Evolutionary conservation across 2,113 vertebrate genomes (phyloP).

Genomic region (Malaclemys terrapin): DNA sequence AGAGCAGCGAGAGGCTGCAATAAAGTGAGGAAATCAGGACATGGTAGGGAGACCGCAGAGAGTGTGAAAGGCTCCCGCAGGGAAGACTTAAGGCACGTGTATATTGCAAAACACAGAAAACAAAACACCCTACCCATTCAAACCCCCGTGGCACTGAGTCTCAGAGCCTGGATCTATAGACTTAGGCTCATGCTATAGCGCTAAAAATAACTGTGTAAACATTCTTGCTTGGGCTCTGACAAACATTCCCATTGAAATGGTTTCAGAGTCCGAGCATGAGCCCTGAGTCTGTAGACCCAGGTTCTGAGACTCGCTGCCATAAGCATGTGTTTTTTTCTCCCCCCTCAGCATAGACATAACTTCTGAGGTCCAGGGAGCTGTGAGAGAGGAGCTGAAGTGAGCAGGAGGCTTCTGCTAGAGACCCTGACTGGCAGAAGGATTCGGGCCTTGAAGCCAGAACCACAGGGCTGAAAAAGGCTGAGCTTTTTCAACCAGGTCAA

Average conservation of each 20-base stretch:
- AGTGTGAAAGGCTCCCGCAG: neutral
- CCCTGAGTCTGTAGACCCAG: neutral
- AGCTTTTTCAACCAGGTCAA: neutral
- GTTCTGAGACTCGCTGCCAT: neutral
- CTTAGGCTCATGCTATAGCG: neutral
- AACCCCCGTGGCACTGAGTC: neutral
- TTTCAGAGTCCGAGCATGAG: neutral
- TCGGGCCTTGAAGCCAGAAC: neutral
- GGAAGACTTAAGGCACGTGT: neutral
- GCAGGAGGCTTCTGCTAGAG: neutral
- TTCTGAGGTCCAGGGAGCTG: neutral
- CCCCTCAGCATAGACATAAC: neutral
- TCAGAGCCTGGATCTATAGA: neutral
- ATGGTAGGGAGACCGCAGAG: neutral
- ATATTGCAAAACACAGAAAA: neutral
- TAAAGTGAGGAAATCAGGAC: neutral
- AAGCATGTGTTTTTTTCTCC: neutral
- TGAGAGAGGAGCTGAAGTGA: neutral
- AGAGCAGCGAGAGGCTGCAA: neutral
- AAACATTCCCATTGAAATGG: neutral
- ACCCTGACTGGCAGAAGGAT: neutral
- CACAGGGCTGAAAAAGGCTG: neutral
- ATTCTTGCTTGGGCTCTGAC: neutral
- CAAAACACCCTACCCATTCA: neutral
- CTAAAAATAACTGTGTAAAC: neutral